Percentiles rank a stretch among this genome's conserved stretches.
phyloP scores from a whole-genome alignment of 2,113 vertebrate species.

The Panthera tigris region DNA sequence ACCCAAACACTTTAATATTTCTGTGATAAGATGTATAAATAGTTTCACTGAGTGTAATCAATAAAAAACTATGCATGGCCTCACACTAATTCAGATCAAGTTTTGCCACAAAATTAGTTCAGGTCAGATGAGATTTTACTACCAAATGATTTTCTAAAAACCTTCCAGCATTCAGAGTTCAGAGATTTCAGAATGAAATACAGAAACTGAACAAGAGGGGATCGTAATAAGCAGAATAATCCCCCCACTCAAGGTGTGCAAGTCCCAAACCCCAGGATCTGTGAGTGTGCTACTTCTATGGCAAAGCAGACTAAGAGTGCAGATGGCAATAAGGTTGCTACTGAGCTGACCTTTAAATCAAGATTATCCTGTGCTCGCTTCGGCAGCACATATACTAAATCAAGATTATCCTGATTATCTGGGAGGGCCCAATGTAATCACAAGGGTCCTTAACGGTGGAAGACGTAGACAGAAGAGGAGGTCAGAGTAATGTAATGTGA shows the following conservation, averaged over 20 bases:
- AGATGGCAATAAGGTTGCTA: neutral
- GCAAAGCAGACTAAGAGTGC: neutral
- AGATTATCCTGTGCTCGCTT: no score
- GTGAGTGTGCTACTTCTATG: neutral
- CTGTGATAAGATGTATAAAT: neutral
- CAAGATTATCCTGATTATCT: neutral
- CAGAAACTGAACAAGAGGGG: neutral
- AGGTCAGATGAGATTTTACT: neutral
- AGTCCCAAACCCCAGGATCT: neutral
- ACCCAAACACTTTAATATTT: neutral
- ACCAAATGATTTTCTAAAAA: neutral
- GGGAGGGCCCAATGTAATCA: neutral
- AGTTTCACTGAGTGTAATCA: neutral
- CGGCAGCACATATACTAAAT: no score
- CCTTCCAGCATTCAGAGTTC: neutral
- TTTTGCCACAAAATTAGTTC: neutral
- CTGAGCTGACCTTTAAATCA: neutral
- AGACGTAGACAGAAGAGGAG: neutral
- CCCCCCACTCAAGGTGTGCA: neutral
- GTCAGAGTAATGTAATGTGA: neutral
- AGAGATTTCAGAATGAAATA: neutral
- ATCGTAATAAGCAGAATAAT: neutral
- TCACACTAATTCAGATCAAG: neutral
- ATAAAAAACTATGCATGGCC: neutral
- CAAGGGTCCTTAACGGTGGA: no score